A percentile compares a stretch with the other conserved stretches of the same genome.
Conservation (phyloP, 1,140 invertebrate species). For the Agraylea sexmaculata region DNA sequence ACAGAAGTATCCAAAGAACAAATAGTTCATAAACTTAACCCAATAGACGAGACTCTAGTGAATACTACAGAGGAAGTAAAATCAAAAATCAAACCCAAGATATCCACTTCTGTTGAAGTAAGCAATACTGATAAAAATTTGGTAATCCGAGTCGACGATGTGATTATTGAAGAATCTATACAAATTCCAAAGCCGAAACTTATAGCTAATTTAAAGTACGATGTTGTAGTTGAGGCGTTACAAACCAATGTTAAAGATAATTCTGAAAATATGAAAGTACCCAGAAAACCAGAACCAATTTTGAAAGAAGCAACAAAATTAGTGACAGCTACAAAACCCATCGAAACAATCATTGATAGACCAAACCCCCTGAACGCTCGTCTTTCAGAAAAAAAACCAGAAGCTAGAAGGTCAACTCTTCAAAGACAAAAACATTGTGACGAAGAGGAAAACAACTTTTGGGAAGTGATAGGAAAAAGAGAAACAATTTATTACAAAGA, state of each 20-base stretch:
- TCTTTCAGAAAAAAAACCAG: not conserved
- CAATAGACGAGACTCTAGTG: slow-evolving; percentile 12
- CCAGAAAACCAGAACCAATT: not conserved
- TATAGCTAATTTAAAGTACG: slow-evolving; percentile 4
- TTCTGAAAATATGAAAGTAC: slow-evolving; percentile 3
- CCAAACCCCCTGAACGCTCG: slow-evolving; percentile 9
- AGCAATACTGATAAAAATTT: slow-evolving; percentile 31
- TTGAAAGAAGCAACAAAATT: not conserved
- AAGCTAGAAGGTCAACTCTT: not conserved
- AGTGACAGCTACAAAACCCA: slow-evolving; percentile 1
- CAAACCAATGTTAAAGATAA: no score
- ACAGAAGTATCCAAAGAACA: slow-evolving; percentile 29
- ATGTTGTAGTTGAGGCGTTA: not conserved
- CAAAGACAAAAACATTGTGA: slow-evolving; percentile 11
- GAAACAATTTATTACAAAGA: slow-evolving; percentile 41
- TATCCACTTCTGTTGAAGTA: slow-evolving; percentile 39
- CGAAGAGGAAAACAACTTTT: slow-evolving; percentile 37
- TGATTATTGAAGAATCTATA: slow-evolving; percentile 37
- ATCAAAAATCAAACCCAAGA: slow-evolving; percentile 38
- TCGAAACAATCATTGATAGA: slow-evolving; percentile 17
- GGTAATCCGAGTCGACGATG: slow-evolving; percentile 41
- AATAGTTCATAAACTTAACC: slow-evolving; percentile 9
- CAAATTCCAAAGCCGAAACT: slow-evolving; percentile 8
- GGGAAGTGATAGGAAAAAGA: slow-evolving; percentile 41
- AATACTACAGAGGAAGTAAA: slow-evolving; percentile 24